A percentile compares a stretch with the other conserved stretches of the same genome.
These are phyloP conservation scores for Rallus limicola DNA, from an alignment of 2,113 vertebrate genomes.

Conservation along the genomic window DNA sequence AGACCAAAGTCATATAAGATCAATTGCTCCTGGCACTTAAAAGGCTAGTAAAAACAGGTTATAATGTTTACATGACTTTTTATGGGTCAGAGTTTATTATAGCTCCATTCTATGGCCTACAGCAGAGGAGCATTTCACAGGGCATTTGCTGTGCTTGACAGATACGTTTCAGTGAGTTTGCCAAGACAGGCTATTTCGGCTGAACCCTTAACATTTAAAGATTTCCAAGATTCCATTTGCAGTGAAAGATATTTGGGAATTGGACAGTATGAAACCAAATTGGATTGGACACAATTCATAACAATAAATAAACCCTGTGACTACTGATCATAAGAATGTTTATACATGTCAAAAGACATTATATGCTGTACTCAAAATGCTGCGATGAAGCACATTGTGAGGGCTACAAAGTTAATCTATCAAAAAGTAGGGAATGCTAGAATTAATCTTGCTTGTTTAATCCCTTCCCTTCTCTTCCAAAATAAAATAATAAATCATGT, in stretches of 20 bases:
- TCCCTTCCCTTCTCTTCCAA: not conserved
- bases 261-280: conserved; percentile 4
- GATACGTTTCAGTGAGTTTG: conserved; percentile 72
- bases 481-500: not conserved
- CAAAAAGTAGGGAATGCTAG: not conserved
- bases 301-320: conserved; percentile 42
- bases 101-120: conserved; percentile 71
- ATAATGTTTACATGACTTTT: conserved; percentile 83
- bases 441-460: not conserved
- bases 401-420: not conserved
- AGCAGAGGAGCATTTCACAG: conserved; percentile 73
- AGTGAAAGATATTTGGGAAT: conserved; percentile 12
- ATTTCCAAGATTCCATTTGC: conserved; percentile 44
- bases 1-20: conserved; percentile 70
- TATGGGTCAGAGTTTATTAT: conserved; percentile 82
- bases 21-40: conserved; percentile 77
- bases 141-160: conserved; percentile 64
- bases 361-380: not conserved
- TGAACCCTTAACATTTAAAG: not conserved
- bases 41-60: conserved; percentile 80
- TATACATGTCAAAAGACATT: conserved; percentile 31
- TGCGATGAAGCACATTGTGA: not conserved
- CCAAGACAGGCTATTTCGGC: conserved; percentile 32
- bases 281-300: conserved; percentile 27
- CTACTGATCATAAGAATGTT: conserved; percentile 22